Base-by-base conservation (phyloP, 2,797 vertebrate species). In the Onychomys torridus region DNA sequence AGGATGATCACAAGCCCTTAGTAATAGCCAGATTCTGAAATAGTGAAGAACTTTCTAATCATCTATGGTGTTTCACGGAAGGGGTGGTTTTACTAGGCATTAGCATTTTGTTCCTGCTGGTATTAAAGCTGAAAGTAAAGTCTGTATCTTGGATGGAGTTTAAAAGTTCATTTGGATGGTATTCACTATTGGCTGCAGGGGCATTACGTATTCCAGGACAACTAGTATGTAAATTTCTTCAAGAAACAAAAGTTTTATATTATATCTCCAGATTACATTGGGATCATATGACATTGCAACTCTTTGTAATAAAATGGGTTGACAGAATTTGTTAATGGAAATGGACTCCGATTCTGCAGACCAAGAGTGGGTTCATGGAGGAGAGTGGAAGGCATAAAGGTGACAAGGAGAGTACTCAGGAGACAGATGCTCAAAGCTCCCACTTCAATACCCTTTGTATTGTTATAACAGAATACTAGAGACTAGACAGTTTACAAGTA, bases 201-300 rank as follows among this genome's bases (percentile, higher is more conserved):
- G 83, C 43, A 76, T 25, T 21, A 75, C 59, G 49, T n/a, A 83
- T 49, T 81, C 73, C 86, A 86, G 43, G 61, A 32, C 6, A 4
- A 52, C 34, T 69, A 21, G 27, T 37, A 59, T 57, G 10, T 77
- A 86, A 75, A 75, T 16, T 82, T 65, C 89, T 82, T 71, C 32
- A 61, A 83, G 71, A 92, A 91, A 73, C 85, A 46, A 90, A 43
- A 85, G 34, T 23, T 88, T 88, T 93, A 82, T 12, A 90, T 96
- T 75, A 37, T 10, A 19, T 85, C 23, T 93, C n/a, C 29, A 75
- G 83, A 67, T 27, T 89, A 67, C 65, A 69, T 57, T 34, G 10
- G 63, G 67, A 40, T 69, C 21, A 88, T 17, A 91, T 55, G 65
- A 89, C 90, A 9, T 55, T 57, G 27, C 40, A 52, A 14, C 89